Base-by-base conservation (phyloP, 2,113 vertebrate species). In the Syngnathus floridae region DNA sequence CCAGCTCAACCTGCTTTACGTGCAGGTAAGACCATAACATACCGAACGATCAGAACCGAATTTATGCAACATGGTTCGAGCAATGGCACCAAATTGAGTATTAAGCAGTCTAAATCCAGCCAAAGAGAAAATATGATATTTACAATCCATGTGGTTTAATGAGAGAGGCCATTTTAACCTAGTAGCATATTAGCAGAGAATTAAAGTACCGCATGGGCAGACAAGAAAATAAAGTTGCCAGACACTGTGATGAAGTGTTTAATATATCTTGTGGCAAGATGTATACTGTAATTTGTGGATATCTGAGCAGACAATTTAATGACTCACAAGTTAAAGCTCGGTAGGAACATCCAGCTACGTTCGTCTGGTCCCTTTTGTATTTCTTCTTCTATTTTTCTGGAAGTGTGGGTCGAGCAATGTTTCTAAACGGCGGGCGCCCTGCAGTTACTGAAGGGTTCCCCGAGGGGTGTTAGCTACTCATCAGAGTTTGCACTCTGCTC, bases 1-100 rank as follows among this genome's bases (percentile, higher is more conserved):
- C 52, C 97, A 99, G 83, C 92, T 99, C 37, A 99, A 99, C 86
- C 87, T 99, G 79, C 95, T 99, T 49, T 99, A 98, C 64, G 96
- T 99, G 59, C 97, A 99, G 96, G 97, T 98, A 89, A 81, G 73
- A 26, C 6, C 45, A 19, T 60, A 45, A 49, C 22, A 49, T 36
- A 37, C 31, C 37, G 10, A n/a, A 22, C 12, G 2, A 43, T 5
- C 5, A 3, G 3, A 31, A 31, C 26, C 43, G 38, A 1, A 31
- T 55, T 16, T 8, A 16, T 13, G 16, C 13, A 31, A 55, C 17
- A 60, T 7, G n/a, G 9, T 40, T n/a, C 57, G 38, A 60, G 4
- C 21, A 14, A 16, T 13, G 22, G 59, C 59, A 41, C 6, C 19
- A 40, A n/a, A 1, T 40, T 26, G 3, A 40, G 26, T 26, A 55